A percentile compares a stretch with the other conserved stretches of the same genome.
These are phyloP conservation scores for Brachionus paranguensis DNA, from an alignment of 1,140 invertebrate genomes.

Conservation along the genomic window DNA sequence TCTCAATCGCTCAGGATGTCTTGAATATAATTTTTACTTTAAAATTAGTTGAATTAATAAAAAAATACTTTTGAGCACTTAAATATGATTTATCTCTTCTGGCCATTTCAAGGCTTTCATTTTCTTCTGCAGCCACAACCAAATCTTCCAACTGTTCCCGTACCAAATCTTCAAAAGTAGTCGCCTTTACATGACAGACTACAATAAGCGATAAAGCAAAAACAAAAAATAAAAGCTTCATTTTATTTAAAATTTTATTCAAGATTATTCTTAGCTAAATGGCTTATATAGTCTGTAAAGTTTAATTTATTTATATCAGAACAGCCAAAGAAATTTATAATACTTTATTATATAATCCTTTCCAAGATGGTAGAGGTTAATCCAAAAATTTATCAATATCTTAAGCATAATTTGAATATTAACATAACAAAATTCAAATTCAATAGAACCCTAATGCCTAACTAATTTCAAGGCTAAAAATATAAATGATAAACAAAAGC, in stretches of 20 bases:
- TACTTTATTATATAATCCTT: no score
- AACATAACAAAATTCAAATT: no score
- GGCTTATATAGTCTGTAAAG: neutral
- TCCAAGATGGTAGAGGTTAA: neutral
- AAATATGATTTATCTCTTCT: conserved; percentile 31
- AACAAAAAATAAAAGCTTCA: conserved; percentile 10
- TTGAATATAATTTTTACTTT: neutral
- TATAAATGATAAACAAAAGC: no score
- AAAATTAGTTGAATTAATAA: neutral
- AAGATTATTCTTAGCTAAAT: neutral
- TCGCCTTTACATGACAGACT: conserved; percentile 12
- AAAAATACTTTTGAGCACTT: neutral
- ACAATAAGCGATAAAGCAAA: neutral
- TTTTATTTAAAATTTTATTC: neutral
- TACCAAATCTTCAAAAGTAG: neutral
- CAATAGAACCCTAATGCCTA: no score
- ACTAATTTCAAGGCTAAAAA: no score
- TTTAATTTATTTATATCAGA: neutral
- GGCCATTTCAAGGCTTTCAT: neutral
- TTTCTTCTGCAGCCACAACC: neutral
- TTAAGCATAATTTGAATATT: no score
- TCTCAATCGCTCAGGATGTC: conserved; percentile 26
- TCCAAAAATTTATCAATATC: neutral
- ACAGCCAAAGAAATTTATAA: no score
- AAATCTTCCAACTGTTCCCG: neutral